Base-by-base conservation (phyloP, 2,113 vertebrate genomes). In the Rhodinocichla rosea region DNA sequence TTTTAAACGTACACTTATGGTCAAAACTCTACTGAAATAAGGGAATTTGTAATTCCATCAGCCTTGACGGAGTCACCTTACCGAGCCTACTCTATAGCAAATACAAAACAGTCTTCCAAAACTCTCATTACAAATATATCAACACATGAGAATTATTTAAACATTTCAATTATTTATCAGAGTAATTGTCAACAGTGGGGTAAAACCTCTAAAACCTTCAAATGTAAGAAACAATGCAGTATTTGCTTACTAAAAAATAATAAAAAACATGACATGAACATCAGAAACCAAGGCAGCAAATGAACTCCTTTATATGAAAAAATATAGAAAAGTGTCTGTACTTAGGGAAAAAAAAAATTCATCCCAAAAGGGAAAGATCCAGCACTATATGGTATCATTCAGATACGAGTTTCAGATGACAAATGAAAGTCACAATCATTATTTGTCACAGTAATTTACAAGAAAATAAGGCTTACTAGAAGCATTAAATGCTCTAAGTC, bases 401-500 rank as follows among this genome's bases (percentile, higher is more conserved):
- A 70, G 35, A 40, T 13, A 79, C 0, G 0, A 4, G 4, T 35
- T 76, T 76, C 44, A 82, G 37, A 76, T 32, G 10, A 82, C 40
- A 53, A 50, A 68, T 35, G 8, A 11, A 91, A 89, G 13, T 33
- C 50, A 82, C 26, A 57, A 42, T 22, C 23, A 62, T 13, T 79
- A 89, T 68, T 67, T 78, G 32, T 13, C 35, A 80, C 12, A 45
- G 28, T 57, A 76, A 70, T 71, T 76, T 62, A 30, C 28, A 94
- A 67, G 60, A 70, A 89, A 92, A 83, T 17, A 77, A 53, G 5
- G 65, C 98, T 98, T 94, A 99, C 99, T 95, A 99, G 97, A 78
- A 98, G 98, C 99, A 99, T 99, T 62, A 99, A 98, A 88, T 99
- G 99, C 52, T 99, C 99, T 56, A 99, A 97, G 94, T 99, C 99